Evolutionary conservation across 2,888 invertebrate species (phyloP), one percentile per base, ranked within the genome.

Genomic region (Hirtodrosophila duncani): DNA sequence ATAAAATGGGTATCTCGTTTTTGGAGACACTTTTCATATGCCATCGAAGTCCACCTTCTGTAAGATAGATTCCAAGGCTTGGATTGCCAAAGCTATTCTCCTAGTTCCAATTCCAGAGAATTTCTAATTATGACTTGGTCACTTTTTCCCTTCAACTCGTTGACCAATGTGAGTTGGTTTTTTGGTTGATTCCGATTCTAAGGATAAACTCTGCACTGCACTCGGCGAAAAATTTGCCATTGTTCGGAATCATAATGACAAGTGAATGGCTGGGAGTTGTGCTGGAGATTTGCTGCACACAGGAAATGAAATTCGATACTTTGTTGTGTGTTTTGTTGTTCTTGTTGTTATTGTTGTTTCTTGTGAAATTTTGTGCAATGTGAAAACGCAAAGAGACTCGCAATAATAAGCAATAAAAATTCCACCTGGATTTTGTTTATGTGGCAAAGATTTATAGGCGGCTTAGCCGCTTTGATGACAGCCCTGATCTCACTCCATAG

Each of bases 291-390:
- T 38, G 42, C 48, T 36, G 61, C 48, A 45, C 64, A 82, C 82
- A 84, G 83, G 83, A 84, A 84, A 82, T 83, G 83, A 83, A 84
- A 84, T 77, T 68, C 77, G 82, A 84, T 75, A 84, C 83, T 82
- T 82, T 75, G 51, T 55, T 41, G 27, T 48, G 34, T 26, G 53
- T 31, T 50, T 58, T 45, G 30, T 50, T 53, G 48, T 36, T 56
- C 39, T 50, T 56, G 44, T 45, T 55, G 34, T 33, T 44, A 23
- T 17, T 44, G 27, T 34, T 55, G 50, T 43, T 37, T 34, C 60
- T 61, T 66, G 61, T 44, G 53, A 67, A 67, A 51, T 65, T 31
- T 33, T 45, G 44, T 39, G 29, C 36, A 50, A 31, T 18, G 20
- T 24, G 41, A 48, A 57, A 9, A 27, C n/a, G 11, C 8, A n/a